phyloP scores from a whole-genome alignment of 2,888 invertebrate genomes.

The Cremastinae sp. region DNA sequence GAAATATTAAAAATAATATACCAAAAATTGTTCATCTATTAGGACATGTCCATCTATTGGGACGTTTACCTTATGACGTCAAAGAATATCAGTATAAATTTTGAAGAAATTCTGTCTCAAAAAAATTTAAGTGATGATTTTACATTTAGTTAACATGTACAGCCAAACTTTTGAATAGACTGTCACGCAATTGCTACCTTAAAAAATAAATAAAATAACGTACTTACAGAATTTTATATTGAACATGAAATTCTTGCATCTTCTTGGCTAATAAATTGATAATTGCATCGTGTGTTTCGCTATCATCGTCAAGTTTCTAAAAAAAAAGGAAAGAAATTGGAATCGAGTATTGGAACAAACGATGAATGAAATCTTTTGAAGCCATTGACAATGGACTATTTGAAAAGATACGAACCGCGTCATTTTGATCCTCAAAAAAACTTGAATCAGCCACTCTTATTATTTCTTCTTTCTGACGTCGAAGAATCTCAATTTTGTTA shows the following conservation, averaged over 20 bases:
- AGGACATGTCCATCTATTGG: too few species aligned
- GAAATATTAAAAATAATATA: too few species aligned
- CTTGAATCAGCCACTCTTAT: constrained; percentile 81
- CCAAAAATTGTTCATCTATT: too few species aligned
- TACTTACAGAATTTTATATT: constrained; percentile 55
- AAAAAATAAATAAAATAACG: too few species aligned
- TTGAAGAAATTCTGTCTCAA: too few species aligned
- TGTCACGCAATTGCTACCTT: too few species aligned
- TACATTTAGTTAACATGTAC: too few species aligned
- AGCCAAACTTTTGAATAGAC: too few species aligned
- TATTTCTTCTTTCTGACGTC: constrained; percentile 82
- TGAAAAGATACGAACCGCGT: constrained; percentile 31
- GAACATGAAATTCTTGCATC: constrained; percentile 59
- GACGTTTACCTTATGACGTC: too few species aligned
- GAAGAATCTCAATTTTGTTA: constrained; percentile 80
- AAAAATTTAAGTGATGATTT: too few species aligned
- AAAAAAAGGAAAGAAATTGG: neutral
- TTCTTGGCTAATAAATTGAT: constrained; percentile 65
- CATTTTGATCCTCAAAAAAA: constrained; percentile 33
- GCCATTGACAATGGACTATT: neutral
- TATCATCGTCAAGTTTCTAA: constrained; percentile 75
- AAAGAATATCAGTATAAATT: too few species aligned
- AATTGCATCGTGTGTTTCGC: constrained; percentile 16
- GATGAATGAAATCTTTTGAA: neutral
- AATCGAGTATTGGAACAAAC: neutral